Percentiles rank a stretch among this genome's conserved stretches.
Evolutionary conservation across 2,797 vertebrate genomes (phyloP).

Genomic region (Loris lydekkerianus): DNA sequence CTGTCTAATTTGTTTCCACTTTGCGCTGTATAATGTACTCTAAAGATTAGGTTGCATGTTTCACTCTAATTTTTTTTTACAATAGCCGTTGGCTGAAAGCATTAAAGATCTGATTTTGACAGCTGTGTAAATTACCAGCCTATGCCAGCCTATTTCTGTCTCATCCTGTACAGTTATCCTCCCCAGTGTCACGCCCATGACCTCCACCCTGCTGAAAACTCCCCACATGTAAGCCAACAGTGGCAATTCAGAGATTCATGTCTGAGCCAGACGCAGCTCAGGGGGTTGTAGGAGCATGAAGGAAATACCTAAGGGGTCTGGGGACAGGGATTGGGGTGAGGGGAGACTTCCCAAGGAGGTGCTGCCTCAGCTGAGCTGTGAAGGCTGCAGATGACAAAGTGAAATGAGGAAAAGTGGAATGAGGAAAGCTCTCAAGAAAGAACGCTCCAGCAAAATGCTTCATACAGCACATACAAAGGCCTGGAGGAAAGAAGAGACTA

Average conservation of each 20-base stretch:
- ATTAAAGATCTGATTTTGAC: constrained; percentile 56
- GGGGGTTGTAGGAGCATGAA: background rate
- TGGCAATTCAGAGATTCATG: background rate
- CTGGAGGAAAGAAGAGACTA: background rate
- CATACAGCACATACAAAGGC: background rate
- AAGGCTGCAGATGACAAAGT: background rate
- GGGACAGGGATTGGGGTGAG: background rate
- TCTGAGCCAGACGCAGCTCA: background rate
- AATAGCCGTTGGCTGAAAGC: constrained; percentile 48
- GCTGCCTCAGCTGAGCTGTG: background rate
- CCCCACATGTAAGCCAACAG: background rate
- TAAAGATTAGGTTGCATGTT: constrained; percentile 60
- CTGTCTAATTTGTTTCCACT: constrained; percentile 66
- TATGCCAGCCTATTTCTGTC: background rate
- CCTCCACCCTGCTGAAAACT: background rate
- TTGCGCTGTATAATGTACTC: constrained; percentile 66
- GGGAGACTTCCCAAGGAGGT: background rate
- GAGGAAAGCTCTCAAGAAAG: background rate
- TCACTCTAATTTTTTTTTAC: constrained; percentile 67
- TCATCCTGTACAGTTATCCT: background rate
- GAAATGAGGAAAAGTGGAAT: background rate
- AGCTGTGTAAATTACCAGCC: constrained; percentile 57
- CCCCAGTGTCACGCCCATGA: background rate
- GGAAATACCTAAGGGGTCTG: background rate
- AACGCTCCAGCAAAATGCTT: background rate